Evolutionary conservation across 2,113 vertebrate genomes (phyloP).

Genomic region (Chloropsis hardwickii): DNA sequence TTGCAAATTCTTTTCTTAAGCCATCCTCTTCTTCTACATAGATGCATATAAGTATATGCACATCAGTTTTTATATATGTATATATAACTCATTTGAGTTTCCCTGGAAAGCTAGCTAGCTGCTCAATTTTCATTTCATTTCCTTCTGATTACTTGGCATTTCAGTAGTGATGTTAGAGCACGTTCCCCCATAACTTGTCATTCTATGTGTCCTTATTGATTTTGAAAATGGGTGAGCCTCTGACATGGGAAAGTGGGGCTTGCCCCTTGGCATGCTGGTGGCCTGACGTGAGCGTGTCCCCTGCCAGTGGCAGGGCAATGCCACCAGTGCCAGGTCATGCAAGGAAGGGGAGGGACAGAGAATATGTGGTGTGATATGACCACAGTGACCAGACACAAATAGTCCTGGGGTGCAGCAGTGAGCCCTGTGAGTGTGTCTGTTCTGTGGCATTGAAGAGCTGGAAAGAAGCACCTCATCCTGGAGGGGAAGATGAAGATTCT

Average conservation of each 20-base stretch:
- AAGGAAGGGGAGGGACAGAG: neutral
- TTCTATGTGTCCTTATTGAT: neutral
- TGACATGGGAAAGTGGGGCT: neutral
- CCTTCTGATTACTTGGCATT: neutral
- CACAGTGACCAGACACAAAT: neutral
- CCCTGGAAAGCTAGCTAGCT: neutral
- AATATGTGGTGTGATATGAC: neutral
- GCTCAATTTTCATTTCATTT: neutral
- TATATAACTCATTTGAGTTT: neutral
- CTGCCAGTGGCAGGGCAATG: neutral
- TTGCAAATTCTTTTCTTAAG: neutral
- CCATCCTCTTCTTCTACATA: neutral
- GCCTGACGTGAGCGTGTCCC: fast-evolving
- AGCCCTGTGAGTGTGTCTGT: neutral
- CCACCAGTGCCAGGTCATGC: fast-evolving
- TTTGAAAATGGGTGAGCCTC: neutral
- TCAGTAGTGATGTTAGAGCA: neutral
- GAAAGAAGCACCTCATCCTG: neutral
- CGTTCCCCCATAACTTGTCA: neutral
- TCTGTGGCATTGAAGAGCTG: neutral
- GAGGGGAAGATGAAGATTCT: neutral
- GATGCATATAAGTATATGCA: neutral
- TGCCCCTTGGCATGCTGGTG: fast-evolving
- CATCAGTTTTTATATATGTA: fast-evolving
- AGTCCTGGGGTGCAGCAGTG: neutral